Base-by-base conservation (phyloP, 1,140 invertebrate species). In the Trialeurodes vaporariorum region DNA sequence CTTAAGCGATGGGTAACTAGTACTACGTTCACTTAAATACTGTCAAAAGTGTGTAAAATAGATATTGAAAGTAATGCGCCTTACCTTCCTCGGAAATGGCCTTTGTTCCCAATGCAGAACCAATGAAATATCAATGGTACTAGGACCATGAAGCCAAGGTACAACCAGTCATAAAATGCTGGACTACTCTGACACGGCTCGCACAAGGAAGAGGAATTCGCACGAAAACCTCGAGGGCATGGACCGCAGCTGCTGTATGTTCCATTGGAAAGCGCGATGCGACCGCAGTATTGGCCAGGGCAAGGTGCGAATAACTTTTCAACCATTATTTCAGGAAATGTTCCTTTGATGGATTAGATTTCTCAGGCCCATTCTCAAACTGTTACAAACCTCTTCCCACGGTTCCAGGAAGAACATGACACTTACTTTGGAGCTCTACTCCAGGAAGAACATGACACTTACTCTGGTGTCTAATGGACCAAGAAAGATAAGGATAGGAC, bases 81-180 rank as follows among this genome's bases (percentile, higher is more conserved):
- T 78, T 80, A 90, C 87, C 83, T 87, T 73, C 88, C 83, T 71
- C 86, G 83, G 75, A 89, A 86, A 49, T 89, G 84, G 23, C 90
- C 86, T 79, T 83, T 86, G 76, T 71, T 74, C 70, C 96, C 94
- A 61, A 96, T 96, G 74, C 90, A 94, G 73, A 92, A 92, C 83
- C 91, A 93, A 78, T 98, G 93, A 67, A 96, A 79, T 27, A 94
- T 85, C 13, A 96, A 76, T 0, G 92, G 87, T 58, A 94, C 72
- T 9, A 96, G 75, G 0, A 87, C 90, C 91, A 97, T 96, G 74
- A 97, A 98, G 1, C 92, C 91, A 21, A 98, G 81, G 78, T 96
- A 98, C 1, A 96, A 82, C 88, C 92, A 95, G 75, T 97, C 94
- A 75, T 98, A 97, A n/a, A 94, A 83, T 27, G 84, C 80, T 0